Evolutionary conservation across 2,113 vertebrate species (phyloP), one percentile per base, ranked within the genome.

Genomic region (Pardalotus punctatus): DNA sequence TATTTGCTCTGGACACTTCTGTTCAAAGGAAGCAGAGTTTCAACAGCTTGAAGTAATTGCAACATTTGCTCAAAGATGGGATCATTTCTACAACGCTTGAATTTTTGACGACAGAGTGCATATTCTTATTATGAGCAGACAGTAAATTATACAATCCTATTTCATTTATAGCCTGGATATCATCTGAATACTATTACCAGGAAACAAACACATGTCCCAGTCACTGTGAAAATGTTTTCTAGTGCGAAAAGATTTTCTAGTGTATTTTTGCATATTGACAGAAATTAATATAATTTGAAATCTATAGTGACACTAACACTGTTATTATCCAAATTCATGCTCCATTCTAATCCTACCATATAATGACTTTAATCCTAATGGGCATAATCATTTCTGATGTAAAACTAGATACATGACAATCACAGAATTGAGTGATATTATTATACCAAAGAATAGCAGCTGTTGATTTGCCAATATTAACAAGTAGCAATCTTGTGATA

Each of bases 291-390:
- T 95, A 95, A 96, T 94, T 96, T 96, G 51, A 92, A 94, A 96
- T 93, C 92, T 92, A 92, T 80, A 84, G 88, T 93, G 86, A 92
- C 86, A 93, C 69, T 96, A 97, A 96, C 88, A 94, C 88, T 92
- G 80, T 95, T 89, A 96, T 96, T 95, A 95, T 96, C 85, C 92
- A 93, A 96, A 97, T 96, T 96, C 93, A 88, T 61, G 38, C 74
- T 94, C 81, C 47, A 87, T 91, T 93, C 82, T 95, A 96, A 96
- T 97, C 93, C 94, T 92, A 64, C 82, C 31, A 0, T 93, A 94
- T 96, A 96, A 96, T 92, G 88, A 90, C 90, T 96, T 96, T 94
- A 97, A 97, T 96, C 96, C 96, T 94, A 96, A 96, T 96, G 92
- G 93, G 94, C 93, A 95, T 97, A 96, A 96, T 96, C 92, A 92